Conservation (phyloP, 2,888 invertebrate genomes). For the Daptonema setosum region DNA sequence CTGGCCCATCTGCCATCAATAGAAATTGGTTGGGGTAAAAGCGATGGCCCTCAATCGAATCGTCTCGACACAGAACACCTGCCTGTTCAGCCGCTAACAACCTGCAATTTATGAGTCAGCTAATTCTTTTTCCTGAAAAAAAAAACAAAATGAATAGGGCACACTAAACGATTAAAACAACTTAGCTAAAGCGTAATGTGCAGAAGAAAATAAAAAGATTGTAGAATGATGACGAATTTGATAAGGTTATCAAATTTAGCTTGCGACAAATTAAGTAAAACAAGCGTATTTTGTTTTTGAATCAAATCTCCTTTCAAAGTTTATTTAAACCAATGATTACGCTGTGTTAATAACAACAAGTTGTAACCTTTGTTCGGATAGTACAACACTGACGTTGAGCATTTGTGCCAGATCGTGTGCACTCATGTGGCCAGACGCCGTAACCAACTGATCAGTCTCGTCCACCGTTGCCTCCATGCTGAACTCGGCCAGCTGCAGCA, state of each 20-base stretch:
- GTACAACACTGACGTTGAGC: constrained; percentile 58
- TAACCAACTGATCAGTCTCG: constrained; percentile 28
- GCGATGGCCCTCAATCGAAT: constrained; percentile 72
- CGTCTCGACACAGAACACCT: constrained; percentile 74
- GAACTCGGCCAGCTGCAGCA: constrained; percentile 54
- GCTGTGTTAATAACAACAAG: too few species aligned
- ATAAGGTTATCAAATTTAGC: too few species aligned
- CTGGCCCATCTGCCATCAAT: neutral
- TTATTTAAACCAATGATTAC: too few species aligned
- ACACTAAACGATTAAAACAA: too few species aligned
- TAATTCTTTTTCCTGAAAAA: too few species aligned
- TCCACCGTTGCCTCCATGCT: constrained; percentile 32
- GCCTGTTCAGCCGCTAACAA: constrained; percentile 61
- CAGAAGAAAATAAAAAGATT: too few species aligned
- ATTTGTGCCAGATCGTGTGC: constrained; percentile 65
- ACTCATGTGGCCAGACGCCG: constrained; percentile 45
- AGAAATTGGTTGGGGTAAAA: constrained; percentile 73
- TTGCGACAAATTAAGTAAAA: too few species aligned
- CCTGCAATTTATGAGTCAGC: constrained; percentile 29
- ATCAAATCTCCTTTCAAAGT: too few species aligned
- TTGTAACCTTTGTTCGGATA: constrained; percentile 68
- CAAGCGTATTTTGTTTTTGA: too few species aligned
- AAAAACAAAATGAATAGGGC: too few species aligned
- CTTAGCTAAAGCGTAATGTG: too few species aligned
- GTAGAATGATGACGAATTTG: too few species aligned